A percentile compares a stretch with the other conserved stretches of the same genome.
These are phyloP conservation scores for Uromys caudimaculatus DNA, from an alignment of 2,797 vertebrate genomes.

Conservation along the genomic window DNA sequence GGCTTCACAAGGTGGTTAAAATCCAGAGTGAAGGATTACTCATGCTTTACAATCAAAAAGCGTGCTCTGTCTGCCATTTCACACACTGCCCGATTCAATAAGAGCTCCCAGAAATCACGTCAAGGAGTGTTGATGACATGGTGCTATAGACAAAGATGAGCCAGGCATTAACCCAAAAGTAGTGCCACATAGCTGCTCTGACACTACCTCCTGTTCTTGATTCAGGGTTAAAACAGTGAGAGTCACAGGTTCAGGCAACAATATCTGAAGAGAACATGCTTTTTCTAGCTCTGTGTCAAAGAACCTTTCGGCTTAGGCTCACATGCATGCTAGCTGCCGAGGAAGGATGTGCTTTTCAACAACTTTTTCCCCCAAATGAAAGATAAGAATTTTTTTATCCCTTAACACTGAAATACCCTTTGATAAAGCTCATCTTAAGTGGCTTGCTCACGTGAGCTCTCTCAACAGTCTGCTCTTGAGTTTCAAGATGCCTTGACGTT, in stretches of 20 bases:
- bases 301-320: constrained; percentile 1
- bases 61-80: background rate
- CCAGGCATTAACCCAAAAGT: too few species aligned
- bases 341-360: constrained; percentile 8
- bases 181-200: background rate
- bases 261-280: background rate
- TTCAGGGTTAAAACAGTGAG: background rate
- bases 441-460: background rate
- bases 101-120: background rate
- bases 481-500: constrained; percentile 35
- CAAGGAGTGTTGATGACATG: background rate
- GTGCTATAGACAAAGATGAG: background rate
- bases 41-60: background rate
- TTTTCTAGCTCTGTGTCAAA: background rate
- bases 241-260: background rate
- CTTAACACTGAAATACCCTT: constrained; percentile 25
- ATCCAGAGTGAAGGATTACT: background rate
- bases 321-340: background rate
- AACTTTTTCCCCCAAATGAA: constrained; percentile 11
- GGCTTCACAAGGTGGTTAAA: background rate
- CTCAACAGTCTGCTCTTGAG: background rate
- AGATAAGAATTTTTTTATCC: background rate
- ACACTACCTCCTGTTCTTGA: background rate
- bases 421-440: background rate
- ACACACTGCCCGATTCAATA: background rate